Percentiles rank a stretch among this genome's conserved stretches.
Evolutionary conservation across 2,797 vertebrate species (phyloP).

Genomic region (Gorsachius magnificus): DNA sequence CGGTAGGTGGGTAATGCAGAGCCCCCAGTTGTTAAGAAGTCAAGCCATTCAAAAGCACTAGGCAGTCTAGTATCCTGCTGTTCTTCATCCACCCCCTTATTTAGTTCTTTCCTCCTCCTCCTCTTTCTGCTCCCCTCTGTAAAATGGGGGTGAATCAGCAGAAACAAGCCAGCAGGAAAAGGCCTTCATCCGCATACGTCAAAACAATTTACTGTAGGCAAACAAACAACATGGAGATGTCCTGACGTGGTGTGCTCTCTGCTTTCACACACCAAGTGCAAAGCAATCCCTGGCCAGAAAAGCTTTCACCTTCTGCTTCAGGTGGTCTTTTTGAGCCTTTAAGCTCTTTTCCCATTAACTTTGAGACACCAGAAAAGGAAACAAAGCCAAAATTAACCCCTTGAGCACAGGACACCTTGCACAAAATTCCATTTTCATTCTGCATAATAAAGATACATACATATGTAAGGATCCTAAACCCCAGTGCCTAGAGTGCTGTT

Average conservation of each 20-base stretch:
- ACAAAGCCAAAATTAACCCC: background rate
- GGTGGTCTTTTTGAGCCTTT: background rate
- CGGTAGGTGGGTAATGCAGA: constrained; percentile 59
- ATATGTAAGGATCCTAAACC: background rate
- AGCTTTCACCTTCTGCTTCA: background rate
- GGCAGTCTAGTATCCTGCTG: constrained; percentile 52
- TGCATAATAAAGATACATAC: background rate
- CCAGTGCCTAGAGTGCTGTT: background rate
- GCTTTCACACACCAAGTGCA: background rate
- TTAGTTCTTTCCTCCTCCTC: constrained; percentile 11
- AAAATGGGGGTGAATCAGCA: constrained; percentile 46
- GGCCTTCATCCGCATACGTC: background rate
- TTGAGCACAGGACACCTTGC: background rate
- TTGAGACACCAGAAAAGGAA: background rate
- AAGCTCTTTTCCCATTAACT: background rate
- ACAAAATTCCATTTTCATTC: background rate
- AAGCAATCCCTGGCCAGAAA: background rate
- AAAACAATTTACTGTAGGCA: background rate
- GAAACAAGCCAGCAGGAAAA: background rate
- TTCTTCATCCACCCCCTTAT: constrained; percentile 16
- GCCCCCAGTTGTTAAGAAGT: constrained; percentile 43
- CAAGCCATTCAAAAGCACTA: constrained; percentile 50
- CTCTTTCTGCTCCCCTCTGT: background rate
- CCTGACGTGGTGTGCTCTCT: background rate
- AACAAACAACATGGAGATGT: background rate